These are phyloP conservation scores for Camptogramma bilineatum DNA, from an alignment of 2,888 invertebrate species.

Conservation along the genomic window DNA sequence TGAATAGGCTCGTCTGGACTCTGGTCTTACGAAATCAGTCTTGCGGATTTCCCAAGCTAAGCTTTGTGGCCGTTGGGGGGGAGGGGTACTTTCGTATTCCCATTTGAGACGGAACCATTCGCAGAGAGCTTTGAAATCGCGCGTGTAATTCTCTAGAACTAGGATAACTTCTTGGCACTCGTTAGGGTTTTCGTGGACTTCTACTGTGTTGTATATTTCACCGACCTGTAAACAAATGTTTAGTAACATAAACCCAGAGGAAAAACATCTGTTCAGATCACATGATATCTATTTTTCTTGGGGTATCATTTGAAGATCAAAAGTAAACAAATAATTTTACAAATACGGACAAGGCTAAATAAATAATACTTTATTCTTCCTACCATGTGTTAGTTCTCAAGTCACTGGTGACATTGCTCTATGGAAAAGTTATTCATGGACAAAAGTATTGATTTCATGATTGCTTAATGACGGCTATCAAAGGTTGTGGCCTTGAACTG, in stretches of 20 bases:
- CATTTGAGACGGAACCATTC: constrained; percentile 97
- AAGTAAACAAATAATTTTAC: not conserved
- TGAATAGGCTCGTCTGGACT: constrained; percentile 79
- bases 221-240: constrained; percentile 85
- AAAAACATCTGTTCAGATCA: not conserved
- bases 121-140: constrained; percentile 96
- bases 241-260: not conserved
- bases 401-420: not conserved
- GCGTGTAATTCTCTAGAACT: constrained; percentile 96
- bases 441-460: constrained; percentile 1
- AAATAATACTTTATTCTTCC: not conserved
- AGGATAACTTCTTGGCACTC: constrained; percentile 98
- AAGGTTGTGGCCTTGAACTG: constrained; percentile 8
- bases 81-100: constrained; percentile 96
- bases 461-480: constrained; percentile 15
- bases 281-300: not conserved
- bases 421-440: not conserved
- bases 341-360: not conserved
- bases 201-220: constrained; percentile 98
- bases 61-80: constrained; percentile 93
- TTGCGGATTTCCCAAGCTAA: constrained; percentile 98
- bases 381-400: not conserved
- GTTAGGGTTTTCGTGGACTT: constrained; percentile 96
- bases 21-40: constrained; percentile 89
- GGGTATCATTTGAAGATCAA: not conserved